These are phyloP conservation scores for Psephotus haematonotus DNA, from an alignment of 2,113 vertebrate genomes.

Conservation along the genomic window DNA sequence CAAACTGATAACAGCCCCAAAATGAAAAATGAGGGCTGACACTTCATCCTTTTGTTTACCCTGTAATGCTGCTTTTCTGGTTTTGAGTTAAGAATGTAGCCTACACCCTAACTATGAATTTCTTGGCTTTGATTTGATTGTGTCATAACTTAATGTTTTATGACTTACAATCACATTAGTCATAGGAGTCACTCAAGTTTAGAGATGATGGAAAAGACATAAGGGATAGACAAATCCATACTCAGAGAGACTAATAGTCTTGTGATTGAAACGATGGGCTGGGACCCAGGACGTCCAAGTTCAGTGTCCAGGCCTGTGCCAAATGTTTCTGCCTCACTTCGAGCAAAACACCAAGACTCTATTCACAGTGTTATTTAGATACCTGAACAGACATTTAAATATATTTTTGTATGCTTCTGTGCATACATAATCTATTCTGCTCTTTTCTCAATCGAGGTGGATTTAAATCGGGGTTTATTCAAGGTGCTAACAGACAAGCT, in stretches of 20 bases:
- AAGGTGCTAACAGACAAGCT: conserved; percentile 21
- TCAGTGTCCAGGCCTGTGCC: not conserved
- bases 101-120: conserved; percentile 73
- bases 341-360: not conserved
- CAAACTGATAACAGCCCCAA: conserved; percentile 66
- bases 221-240: conserved; percentile 54
- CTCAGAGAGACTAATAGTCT: not conserved
- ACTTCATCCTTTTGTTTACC: conserved; percentile 62
- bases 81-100: conserved; percentile 70
- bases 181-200: conserved; percentile 71
- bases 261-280: not conserved
- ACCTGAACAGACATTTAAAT: not conserved
- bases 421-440: conserved; percentile 6
- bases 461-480: conserved; percentile 22
- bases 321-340: not conserved
- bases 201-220: conserved; percentile 65
- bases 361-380: not conserved
- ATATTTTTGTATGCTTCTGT: not conserved
- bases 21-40: conserved; percentile 68
- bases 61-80: conserved; percentile 68
- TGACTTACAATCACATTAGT: conserved; percentile 71
- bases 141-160: conserved; percentile 71
- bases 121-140: conserved; percentile 68
- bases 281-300: not conserved
- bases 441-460: conserved; percentile 16